Evolutionary conservation across 2,113 vertebrate genomes (phyloP), one percentile per base, ranked within the genome.

Genomic region (Menidia beryllina): DNA sequence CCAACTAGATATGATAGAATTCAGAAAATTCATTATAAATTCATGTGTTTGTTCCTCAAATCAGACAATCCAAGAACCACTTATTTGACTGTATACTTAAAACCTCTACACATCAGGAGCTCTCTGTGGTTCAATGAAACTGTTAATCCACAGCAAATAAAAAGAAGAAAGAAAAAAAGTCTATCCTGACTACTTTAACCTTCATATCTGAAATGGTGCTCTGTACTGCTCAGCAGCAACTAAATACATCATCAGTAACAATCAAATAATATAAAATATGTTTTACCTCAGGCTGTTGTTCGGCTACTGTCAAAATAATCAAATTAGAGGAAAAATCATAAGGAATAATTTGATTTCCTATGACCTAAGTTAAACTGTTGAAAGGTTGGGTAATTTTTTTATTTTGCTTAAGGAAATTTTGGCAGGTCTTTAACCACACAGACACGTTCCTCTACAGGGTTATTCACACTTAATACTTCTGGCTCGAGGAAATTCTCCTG

Each of bases 401-500:
- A 5, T 49, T 25, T 23, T 59, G 25, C 23, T 38, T 34, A 56
- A 50, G 20, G 34, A 56, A 26, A 65, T 26, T 47, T 64, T 1
- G 69, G 50, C 38, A 69, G 52, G 52, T 69, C 47, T 24, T 13
- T 12, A 14, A 24, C 12, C 49, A 17, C 6, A 55, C 11, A 55
- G 25, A 68, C 23, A 41, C 55, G 15, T 24, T 63, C 56, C 17
- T 67, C 39, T 5, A 5, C 26, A 38, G 36, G 8, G 15, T 57
- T 64, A 54, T 77, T 69, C n/a, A 50, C 5, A 61, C 24, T 50
- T 47, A 36, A 14, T 12, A 69, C 14, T 5, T 30, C 19, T 39
- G 24, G 43, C 68, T 52, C 56, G 65, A 58, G 38, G 19, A 12
- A 6, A 21, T 7, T 9, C 17, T 19, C 1, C 11, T 34, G 36